Evolutionary conservation across 2,888 invertebrate species (phyloP).

Genomic region (Dynastes grantii): DNA sequence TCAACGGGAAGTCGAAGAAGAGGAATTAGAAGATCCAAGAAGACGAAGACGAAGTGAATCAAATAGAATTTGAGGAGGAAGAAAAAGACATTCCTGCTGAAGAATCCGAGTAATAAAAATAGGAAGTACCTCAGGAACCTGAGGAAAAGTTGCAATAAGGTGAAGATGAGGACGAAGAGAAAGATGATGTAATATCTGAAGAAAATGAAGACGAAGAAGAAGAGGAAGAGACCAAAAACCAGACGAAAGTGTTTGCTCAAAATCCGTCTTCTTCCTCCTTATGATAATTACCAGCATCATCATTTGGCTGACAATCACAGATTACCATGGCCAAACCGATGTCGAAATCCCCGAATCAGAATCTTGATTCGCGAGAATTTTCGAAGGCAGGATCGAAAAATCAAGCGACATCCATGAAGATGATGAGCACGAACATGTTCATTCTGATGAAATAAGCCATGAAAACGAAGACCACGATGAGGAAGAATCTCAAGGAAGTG

Average conservation of each 20-base stretch:
- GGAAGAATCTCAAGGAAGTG: constrained; percentile 64
- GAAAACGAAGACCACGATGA: constrained; percentile 64
- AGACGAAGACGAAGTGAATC: constrained; percentile 54
- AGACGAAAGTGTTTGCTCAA: constrained; percentile 78
- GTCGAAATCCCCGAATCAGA: constrained; percentile 77
- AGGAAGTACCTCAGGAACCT: constrained; percentile 46
- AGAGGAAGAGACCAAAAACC: constrained; percentile 60
- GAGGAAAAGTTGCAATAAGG: constrained; percentile 62
- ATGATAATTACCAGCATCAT: constrained; percentile 80
- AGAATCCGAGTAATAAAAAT: constrained; percentile 45
- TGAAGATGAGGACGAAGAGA: constrained; percentile 56
- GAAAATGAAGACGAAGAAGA: constrained; percentile 67
- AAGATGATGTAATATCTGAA: constrained; percentile 57
- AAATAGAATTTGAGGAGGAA: constrained; percentile 53
- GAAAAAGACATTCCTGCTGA: constrained; percentile 54
- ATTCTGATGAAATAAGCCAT: constrained; percentile 60
- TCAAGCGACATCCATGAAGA: constrained; percentile 68
- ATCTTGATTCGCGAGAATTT: constrained; percentile 82
- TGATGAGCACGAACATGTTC: constrained; percentile 61
- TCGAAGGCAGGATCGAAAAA: constrained; percentile 86
- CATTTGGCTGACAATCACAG: constrained; percentile 84
- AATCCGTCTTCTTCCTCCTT: constrained; percentile 85
- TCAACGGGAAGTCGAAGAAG: constrained; percentile 57
- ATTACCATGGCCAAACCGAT: constrained; percentile 85
- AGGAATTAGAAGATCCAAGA: constrained; percentile 56